Evolutionary conservation across 2,113 vertebrate species (phyloP), one percentile per base, ranked within the genome.

Genomic region (Gallinago paraguaiae): DNA sequence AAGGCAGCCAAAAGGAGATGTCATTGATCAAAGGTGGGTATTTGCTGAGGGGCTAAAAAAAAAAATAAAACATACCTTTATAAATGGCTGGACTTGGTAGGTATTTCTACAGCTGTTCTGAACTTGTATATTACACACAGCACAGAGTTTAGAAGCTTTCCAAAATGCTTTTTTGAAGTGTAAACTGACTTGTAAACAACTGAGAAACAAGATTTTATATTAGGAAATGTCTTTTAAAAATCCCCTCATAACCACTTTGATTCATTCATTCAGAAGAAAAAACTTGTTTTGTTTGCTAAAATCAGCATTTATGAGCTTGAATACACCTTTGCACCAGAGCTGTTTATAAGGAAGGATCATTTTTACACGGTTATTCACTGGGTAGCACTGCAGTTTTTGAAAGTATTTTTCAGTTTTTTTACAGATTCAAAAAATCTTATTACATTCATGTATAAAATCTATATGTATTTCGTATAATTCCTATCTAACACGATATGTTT

Each of bases 1-100:
- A 86, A 51, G 99, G 99, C 68, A 99, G 96, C 99, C 99, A 99
- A 96, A 99, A 99, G 50, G 99, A 99, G 95, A 99, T 99, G 97
- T 99, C 99, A 28, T 99, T 99, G 93, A 97, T 97, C 88, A 99
- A 95, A 16, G 99, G 97, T 1, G 99, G 99, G 17, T 98, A 99
- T 91, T 98, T 99, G 97, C 99, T 99, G 86, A 99, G 97, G 13
- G 98, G 96, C 99, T 99, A 86, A 67, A 72, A 95, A 95, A 96
- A 82, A 90, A 22, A 31, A 16, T 91, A 53, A 50, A n/a, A 12
- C 15, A 88, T 7, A 86, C 4, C 8, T 37, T 85, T 71, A 45
- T 30, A 82, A 65, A 12, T 77, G 61, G 28, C 77, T 82, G 64
- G 74, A 80, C 30, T 95, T 69, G 31, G 20, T 17, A 51, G 74